These are phyloP conservation scores for Lepus timidus DNA, from an alignment of 2,113 vertebrate species.

Conservation along the genomic window DNA sequence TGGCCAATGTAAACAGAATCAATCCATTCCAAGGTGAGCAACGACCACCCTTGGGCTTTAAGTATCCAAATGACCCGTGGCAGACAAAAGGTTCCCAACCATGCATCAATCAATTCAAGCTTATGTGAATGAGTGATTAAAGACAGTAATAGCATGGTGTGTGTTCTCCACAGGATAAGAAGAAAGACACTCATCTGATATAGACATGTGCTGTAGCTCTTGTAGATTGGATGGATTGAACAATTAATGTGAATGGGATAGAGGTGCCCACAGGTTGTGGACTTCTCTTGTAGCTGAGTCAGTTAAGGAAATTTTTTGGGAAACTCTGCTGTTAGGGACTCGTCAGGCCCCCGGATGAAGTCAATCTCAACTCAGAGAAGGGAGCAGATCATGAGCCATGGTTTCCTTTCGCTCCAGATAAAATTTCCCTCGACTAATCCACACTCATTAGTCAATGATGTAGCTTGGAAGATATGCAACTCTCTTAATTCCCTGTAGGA, in stretches of 20 bases:
- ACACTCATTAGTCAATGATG: too few species aligned
- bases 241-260: not conserved
- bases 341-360: not conserved
- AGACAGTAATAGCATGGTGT: not conserved
- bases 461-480: not conserved
- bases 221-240: not conserved
- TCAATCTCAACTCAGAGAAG: not conserved
- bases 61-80: too few species aligned
- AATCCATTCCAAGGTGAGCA: too few species aligned
- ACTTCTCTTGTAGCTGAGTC: not conserved
- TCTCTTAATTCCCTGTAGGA: not conserved
- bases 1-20: not conserved
- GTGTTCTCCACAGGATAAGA: not conserved
- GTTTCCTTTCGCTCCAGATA: not conserved
- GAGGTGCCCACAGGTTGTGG: not conserved
- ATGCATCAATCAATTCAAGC: rapidly evolving
- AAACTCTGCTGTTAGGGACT: not conserved
- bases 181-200: not conserved
- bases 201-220: not conserved
- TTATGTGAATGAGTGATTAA: not conserved
- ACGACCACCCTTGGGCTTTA: too few species aligned
- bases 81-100: too few species aligned
- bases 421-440: not conserved
- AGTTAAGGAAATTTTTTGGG: not conserved
- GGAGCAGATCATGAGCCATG: too few species aligned